Percentiles rank a stretch among this genome's conserved stretches.
Evolutionary conservation across 2,888 invertebrate genomes (phyloP).

Genomic region (Limenitis camilla): DNA sequence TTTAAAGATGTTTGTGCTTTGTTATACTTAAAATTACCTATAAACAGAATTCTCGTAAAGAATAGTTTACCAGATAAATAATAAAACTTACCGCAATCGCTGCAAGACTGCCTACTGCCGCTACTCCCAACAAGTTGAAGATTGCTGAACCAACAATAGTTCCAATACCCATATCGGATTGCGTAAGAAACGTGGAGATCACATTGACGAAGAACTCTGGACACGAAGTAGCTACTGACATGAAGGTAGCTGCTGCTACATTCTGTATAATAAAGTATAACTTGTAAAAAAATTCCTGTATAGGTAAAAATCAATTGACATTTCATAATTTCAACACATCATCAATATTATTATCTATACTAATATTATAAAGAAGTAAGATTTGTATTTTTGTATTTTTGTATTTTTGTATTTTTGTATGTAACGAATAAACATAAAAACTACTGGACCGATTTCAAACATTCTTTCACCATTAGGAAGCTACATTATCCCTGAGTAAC

Average conservation of each 20-base stretch:
- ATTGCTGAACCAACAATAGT: slow-evolving; percentile 91
- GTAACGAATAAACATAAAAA: too few relatives aligned
- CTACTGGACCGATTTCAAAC: too few relatives aligned
- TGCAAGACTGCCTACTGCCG: slow-evolving; percentile 85
- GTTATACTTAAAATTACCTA: too few relatives aligned
- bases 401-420: too few relatives aligned
- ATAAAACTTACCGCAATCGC: slow-evolving; percentile 83
- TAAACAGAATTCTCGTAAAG: too few relatives aligned
- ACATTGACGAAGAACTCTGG: slow-evolving; percentile 95
- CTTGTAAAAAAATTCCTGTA: too few relatives aligned
- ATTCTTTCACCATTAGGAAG: too few relatives aligned
- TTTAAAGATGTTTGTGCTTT: too few relatives aligned
- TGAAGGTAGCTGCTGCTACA: slow-evolving; percentile 97
- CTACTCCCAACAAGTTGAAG: slow-evolving; percentile 90
- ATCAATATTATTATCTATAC: neutral
- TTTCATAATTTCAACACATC: neutral
- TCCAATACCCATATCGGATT: slow-evolving; percentile 89
- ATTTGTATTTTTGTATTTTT: too few relatives aligned
- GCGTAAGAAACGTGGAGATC: slow-evolving; percentile 88
- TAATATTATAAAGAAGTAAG: too few relatives aligned
- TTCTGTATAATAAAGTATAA: slow-evolving; percentile 68
- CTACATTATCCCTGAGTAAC: too few relatives aligned
- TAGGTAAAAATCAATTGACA: neutral
- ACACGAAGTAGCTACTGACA: slow-evolving; percentile 95
- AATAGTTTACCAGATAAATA: too few relatives aligned